Evolutionary conservation across 2,113 vertebrate genomes (phyloP).

Genomic region (Plecturocebus donacophilus): DNA sequence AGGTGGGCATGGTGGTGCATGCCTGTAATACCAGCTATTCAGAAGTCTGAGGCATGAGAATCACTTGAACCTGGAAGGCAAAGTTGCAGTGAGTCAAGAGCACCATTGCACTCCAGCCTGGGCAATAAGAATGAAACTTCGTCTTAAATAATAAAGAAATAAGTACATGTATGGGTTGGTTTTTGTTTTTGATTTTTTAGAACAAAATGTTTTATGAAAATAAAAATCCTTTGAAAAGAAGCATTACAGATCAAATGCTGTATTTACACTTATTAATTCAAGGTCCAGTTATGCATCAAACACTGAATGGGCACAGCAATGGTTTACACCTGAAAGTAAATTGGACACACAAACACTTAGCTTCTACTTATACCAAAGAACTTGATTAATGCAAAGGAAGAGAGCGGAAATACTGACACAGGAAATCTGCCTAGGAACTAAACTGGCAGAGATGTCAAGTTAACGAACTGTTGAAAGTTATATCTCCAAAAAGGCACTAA

Average conservation of each 20-base stretch:
- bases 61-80: too few species aligned
- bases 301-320: neutral
- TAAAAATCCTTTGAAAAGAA: conserved; percentile 79
- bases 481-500: conserved; percentile 51
- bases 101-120: too few species aligned
- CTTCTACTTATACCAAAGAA: neutral
- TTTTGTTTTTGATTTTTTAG: neutral
- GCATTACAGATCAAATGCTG: conserved; percentile 66
- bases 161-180: neutral
- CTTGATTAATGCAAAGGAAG: neutral
- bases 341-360: neutral
- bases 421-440: neutral
- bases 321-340: neutral
- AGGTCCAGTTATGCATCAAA: neutral
- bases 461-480: neutral
- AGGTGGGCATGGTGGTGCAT: too few species aligned
- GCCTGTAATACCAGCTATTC: too few species aligned
- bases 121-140: too few species aligned
- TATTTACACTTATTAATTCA: conserved; percentile 73
- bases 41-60: too few species aligned
- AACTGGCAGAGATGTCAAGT: neutral
- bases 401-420: accelerated
- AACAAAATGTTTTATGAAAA: conserved; percentile 82
- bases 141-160: neutral
- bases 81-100: too few species aligned